Percentiles rank a stretch among this genome's conserved stretches.
These are phyloP conservation scores for Pseudobourletiella spinata DNA, from an alignment of 1,140 invertebrate genomes.

Conservation along the genomic window DNA sequence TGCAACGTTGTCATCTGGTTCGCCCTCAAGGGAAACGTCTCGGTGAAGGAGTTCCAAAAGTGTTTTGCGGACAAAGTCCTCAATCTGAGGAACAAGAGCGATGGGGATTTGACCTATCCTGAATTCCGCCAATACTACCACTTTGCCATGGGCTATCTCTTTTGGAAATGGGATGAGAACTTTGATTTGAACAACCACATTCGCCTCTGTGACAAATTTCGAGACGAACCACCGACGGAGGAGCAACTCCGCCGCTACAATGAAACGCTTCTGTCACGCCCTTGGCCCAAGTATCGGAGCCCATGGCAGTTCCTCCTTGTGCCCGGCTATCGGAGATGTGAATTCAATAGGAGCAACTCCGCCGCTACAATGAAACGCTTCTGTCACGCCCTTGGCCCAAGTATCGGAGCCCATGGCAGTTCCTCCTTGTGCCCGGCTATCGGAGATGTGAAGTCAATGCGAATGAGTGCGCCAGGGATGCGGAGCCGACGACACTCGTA, in stretches of 20 bases:
- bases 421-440: constrained; percentile 5
- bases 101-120: not conserved
- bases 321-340: not conserved
- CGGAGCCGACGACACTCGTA: not conserved
- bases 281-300: not conserved
- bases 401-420: constrained; percentile 12
- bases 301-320: constrained; percentile 15
- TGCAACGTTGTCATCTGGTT: constrained; percentile 6
- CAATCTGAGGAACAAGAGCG: not conserved
- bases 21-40: not conserved
- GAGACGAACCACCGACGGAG: not conserved
- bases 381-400: not conserved
- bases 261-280: not conserved
- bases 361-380: not conserved
- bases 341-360: not conserved
- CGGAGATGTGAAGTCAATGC: not conserved
- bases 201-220: not conserved
- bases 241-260: not conserved
- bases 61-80: not conserved
- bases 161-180: constrained; percentile 17
- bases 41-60: not conserved
- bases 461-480: not conserved
- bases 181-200: constrained; percentile 10
- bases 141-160: not conserved
- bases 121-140: constrained; percentile 8